Percentiles rank a stretch among this genome's conserved stretches.
Evolutionary conservation across 2,888 invertebrate species (phyloP).

Genomic region (Phaedon cochleariae): DNA sequence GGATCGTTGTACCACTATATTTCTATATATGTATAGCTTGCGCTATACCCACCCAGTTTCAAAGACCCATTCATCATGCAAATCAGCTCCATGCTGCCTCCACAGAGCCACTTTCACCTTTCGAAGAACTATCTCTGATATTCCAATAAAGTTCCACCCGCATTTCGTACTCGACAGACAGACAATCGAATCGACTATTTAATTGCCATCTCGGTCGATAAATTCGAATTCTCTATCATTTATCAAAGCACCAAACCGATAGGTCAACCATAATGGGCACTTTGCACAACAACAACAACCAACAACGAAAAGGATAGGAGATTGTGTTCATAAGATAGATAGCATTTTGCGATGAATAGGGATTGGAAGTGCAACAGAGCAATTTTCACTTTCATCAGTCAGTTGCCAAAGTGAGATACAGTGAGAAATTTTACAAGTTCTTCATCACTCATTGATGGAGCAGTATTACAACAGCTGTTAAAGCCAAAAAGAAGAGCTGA

Average conservation of each 20-base stretch:
- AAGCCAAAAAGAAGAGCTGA: too few relatives aligned
- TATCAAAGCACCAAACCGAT: constrained; percentile 11
- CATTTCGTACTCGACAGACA: constrained; percentile 27
- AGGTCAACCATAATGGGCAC: background rate
- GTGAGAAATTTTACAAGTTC: too few relatives aligned
- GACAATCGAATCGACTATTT: constrained; percentile 25
- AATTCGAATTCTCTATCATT: constrained; percentile 23
- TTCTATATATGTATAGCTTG: too few relatives aligned
- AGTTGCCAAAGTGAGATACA: too few relatives aligned
- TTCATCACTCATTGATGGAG: too few relatives aligned
- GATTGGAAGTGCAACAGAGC: too few relatives aligned
- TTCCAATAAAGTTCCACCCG: constrained; percentile 30
- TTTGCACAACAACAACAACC: background rate
- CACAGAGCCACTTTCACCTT: constrained; percentile 21
- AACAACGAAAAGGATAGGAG: background rate
- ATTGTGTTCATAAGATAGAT: too few relatives aligned
- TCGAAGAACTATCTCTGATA: constrained; percentile 26
- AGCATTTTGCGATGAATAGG: too few relatives aligned
- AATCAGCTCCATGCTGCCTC: background rate
- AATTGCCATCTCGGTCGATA: constrained; percentile 30
- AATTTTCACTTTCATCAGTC: too few relatives aligned
- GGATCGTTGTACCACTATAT: too few relatives aligned
- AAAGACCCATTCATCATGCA: constrained; percentile 10
- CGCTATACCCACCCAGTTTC: background rate
- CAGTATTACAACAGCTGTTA: too few relatives aligned